Percentiles rank a stretch among this genome's conserved stretches.
Conservation (phyloP, 2,797 vertebrate genomes). For the Phoxinus dragarum region DNA sequence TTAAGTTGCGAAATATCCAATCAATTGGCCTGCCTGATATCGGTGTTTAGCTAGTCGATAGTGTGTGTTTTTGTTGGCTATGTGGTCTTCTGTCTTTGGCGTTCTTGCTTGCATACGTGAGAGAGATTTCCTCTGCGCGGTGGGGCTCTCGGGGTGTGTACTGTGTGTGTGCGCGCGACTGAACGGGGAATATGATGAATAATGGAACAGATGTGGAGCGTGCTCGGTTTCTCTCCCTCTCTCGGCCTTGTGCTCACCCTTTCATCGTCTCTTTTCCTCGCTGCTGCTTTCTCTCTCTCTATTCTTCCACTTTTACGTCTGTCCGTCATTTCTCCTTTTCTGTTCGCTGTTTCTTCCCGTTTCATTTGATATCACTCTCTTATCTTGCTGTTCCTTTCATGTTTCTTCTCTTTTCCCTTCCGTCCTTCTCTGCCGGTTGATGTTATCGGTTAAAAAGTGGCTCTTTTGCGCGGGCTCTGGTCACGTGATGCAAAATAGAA, state of each 20-base stretch:
- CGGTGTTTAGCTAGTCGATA: not conserved
- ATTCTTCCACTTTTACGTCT: constrained; percentile 15
- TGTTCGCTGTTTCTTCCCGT: constrained; percentile 33
- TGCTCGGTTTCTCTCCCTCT: constrained; percentile 52
- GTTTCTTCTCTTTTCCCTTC: constrained; percentile 44
- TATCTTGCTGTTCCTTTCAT: constrained; percentile 55
- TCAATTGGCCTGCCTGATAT: not conserved
- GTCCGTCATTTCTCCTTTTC: constrained; percentile 35
- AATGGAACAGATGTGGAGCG: constrained; percentile 66
- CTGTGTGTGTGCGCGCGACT: constrained; percentile 35
- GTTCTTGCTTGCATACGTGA: constrained; percentile 42
- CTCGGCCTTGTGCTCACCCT: constrained; percentile 29
- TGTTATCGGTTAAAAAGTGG: constrained; percentile 42
- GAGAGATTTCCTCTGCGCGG: constrained; percentile 57
- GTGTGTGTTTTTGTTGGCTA: constrained; percentile 2
- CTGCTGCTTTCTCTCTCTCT: constrained; percentile 17
- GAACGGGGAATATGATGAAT: constrained; percentile 61
- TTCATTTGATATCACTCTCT: constrained; percentile 53
- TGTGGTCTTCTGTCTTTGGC: constrained; percentile 38
- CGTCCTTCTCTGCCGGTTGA: constrained; percentile 12
- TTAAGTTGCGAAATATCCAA: not conserved
- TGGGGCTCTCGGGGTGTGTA: constrained; percentile 41
- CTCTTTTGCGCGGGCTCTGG: constrained; percentile 29
- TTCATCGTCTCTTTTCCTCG: constrained; percentile 56
- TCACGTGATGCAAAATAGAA: constrained; percentile 21